Conservation (phyloP, 2,113 vertebrate genomes). For the Notothenia coriiceps region DNA sequence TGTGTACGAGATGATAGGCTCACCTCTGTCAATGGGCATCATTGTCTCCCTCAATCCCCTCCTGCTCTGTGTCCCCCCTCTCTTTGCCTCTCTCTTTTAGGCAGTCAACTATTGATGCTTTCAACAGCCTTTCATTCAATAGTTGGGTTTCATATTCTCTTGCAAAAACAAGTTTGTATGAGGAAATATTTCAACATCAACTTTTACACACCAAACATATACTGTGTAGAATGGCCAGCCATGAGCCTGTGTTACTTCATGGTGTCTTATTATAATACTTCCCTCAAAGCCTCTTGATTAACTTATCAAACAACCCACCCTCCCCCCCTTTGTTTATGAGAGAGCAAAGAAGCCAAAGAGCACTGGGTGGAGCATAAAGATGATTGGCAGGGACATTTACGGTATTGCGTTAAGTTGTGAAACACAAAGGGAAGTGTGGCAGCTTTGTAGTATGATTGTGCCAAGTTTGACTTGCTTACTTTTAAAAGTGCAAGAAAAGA, state of each 20-base stretch:
- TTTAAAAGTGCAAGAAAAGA: no score
- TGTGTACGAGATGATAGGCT: conserved; percentile 26
- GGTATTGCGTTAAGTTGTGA: not conserved
- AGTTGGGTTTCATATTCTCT: not conserved
- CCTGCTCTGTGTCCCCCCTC: conserved; percentile 4
- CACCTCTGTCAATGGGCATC: conserved; percentile 48
- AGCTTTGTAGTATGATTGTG: not conserved
- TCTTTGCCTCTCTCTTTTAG: conserved; percentile 1
- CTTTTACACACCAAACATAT: not conserved
- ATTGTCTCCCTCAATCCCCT: conserved; percentile 33
- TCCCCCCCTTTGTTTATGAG: not conserved
- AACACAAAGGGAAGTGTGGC: not conserved
- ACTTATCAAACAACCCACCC: not conserved
- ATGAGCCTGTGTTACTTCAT: not conserved
- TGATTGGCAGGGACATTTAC: not conserved
- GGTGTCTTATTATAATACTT: not conserved
- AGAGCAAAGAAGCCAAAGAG: not conserved
- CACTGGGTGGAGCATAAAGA: not conserved
- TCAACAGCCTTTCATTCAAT: conserved; percentile 1
- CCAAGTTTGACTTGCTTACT: not conserved
- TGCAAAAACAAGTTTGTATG: not conserved
- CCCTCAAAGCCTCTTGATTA: not conserved
- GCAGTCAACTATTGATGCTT: not conserved
- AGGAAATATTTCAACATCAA: not conserved
- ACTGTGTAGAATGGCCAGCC: not conserved